Evolutionary conservation across 2,888 invertebrate genomes (phyloP).

Genomic region (Tenthredo notha): DNA sequence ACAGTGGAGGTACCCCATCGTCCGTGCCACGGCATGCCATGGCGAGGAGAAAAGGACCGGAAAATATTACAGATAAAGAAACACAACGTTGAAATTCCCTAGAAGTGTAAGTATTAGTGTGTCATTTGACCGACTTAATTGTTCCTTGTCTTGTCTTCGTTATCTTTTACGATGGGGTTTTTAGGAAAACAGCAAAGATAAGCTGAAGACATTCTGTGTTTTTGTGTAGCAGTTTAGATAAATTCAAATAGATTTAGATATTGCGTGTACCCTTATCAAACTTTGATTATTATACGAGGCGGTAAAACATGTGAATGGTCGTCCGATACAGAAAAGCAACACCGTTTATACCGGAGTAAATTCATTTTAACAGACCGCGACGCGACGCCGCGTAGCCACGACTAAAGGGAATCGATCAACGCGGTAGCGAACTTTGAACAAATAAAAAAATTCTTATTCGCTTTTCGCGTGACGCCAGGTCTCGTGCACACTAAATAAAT

Average conservation of each 20-base stretch:
- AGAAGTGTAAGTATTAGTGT: constrained; percentile 13
- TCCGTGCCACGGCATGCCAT: neutral
- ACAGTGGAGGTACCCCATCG: neutral
- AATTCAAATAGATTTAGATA: constrained; percentile 11
- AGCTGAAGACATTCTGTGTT: neutral
- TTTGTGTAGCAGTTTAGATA: constrained; percentile 9
- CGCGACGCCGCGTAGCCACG: neutral
- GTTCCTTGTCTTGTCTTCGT: constrained; percentile 31
- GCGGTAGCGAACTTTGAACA: neutral
- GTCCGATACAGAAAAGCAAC: neutral
- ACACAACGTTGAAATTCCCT: constrained; percentile 30
- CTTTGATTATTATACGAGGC: neutral
- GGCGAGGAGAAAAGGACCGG: neutral
- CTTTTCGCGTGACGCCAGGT: constrained; percentile 17
- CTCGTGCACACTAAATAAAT: constrained; percentile 31
- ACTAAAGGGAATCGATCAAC: constrained; percentile 4
- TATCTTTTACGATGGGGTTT: constrained; percentile 40
- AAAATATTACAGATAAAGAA: constrained; percentile 41
- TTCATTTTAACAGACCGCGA: neutral
- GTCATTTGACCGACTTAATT: constrained; percentile 32
- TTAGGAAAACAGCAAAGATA: constrained; percentile 43
- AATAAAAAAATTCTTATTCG: constrained; percentile 28
- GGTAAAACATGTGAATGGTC: neutral
- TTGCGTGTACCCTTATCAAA: neutral
- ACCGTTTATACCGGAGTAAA: neutral